Evolutionary conservation across 1,140 invertebrate species (phyloP), one percentile per base, ranked within the genome.

Genomic region (Rhyzopertha dominica): DNA sequence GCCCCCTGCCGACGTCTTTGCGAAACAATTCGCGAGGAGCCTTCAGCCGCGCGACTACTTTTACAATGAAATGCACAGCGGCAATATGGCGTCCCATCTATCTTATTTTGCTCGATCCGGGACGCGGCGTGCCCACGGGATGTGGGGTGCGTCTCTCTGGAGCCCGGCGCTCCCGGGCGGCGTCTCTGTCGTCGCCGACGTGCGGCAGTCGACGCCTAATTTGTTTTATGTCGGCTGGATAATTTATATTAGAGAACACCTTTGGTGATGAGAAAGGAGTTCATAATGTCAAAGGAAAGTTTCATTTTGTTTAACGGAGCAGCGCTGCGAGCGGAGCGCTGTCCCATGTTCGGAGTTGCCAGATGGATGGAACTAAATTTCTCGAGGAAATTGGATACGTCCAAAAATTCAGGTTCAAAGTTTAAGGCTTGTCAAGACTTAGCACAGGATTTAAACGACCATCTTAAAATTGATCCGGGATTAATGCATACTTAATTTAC

Each of bases 281-380:
- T 61, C 59, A 61, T 61, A 59, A 58, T 61, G 59, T 61, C 59
- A 61, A 59, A 59, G 56, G 54, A 61, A 61, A 61, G 59, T 59
- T 59, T 61, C 56, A 61, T 59, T 61, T 61, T 57, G 56, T 57
- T 57, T 23, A 14, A 19, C 30, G 29, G 49, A 51, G 53, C 52
- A 50, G 28, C n/a, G 16, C 12, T 29, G 16, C 12, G 28, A 29
- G 28, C 12, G n/a, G 16, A 14, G n/a, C 16, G 28, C 28, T 13
- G 28, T n/a, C 12, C 28, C 16, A 29, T 29, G 4, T 29, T n/a
- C n/a, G n/a, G n/a, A n/a, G n/a, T n/a, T n/a, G n/a, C n/a, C n/a
- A n/a, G n/a, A n/a, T n/a, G n/a, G n/a, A n/a, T n/a, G n/a, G n/a
- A n/a, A n/a, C n/a, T n/a, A n/a, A n/a, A n/a, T n/a, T n/a, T n/a